phyloP scores from a whole-genome alignment of 1,140 invertebrate species.

The Aphidius ervi region DNA sequence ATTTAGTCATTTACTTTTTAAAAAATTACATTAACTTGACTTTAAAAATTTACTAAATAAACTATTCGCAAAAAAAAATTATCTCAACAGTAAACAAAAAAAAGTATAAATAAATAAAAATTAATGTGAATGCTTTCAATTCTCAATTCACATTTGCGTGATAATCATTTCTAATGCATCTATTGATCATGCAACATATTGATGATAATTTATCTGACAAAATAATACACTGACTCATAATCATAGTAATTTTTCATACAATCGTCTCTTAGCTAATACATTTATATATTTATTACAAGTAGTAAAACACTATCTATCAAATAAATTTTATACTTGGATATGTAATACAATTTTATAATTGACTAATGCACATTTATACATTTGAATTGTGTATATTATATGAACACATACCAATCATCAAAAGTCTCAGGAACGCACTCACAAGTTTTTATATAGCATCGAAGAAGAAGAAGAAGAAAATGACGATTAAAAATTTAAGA shows the following conservation, averaged over 20 bases:
- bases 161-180: constrained; percentile 20
- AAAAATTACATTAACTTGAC: too few species aligned
- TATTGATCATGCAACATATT: constrained; percentile 18
- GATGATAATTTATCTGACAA: constrained; percentile 8
- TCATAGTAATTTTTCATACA: constrained; percentile 18
- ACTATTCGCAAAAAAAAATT: neutral
- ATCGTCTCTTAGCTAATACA: neutral
- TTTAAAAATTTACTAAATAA: too few species aligned
- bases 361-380: neutral
- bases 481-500: neutral
- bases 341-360: neutral
- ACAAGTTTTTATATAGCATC: neutral
- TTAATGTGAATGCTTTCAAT: too few species aligned
- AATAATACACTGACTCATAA: constrained; percentile 9
- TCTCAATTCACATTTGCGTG: neutral
- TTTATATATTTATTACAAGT: too few species aligned
- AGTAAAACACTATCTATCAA: neutral
- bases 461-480: neutral
- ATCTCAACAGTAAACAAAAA: neutral
- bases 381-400: too few species aligned
- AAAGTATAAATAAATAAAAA: constrained; percentile 4
- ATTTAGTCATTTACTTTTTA: too few species aligned
- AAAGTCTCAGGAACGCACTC: neutral
- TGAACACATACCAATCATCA: neutral
- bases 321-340: neutral